Percentiles rank a stretch among this genome's conserved stretches.
These are phyloP conservation scores for Tapera naevia DNA, from an alignment of 2,797 vertebrate genomes.

Conservation along the genomic window DNA sequence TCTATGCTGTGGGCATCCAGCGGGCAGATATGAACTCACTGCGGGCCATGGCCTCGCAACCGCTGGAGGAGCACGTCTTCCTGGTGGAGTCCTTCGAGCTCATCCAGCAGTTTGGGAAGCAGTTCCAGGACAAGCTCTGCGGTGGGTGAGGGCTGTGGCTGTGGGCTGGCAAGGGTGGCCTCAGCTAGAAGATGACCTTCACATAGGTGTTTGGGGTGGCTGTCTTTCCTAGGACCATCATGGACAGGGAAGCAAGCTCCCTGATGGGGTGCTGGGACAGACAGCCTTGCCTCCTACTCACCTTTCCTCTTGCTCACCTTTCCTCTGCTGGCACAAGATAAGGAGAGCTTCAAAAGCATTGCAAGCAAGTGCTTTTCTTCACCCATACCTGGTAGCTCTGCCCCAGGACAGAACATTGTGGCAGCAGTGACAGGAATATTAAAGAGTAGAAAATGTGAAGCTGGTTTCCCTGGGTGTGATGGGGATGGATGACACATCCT, in stretches of 20 bases:
- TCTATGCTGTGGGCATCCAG: conserved; percentile 94
- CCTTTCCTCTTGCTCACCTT: background rate
- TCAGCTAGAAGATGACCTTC: background rate
- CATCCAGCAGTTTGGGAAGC: conserved; percentile 93
- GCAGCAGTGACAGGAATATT: background rate
- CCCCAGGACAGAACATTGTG: background rate
- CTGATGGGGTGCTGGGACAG: background rate
- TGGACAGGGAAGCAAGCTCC: background rate
- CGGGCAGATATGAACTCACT: conserved; percentile 93
- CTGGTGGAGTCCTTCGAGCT: conserved; percentile 94
- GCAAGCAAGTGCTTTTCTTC: background rate
- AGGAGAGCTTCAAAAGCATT: background rate
- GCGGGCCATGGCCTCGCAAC: conserved; percentile 92
- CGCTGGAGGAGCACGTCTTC: conserved; percentile 94
- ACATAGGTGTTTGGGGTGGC: background rate
- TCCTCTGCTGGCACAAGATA: background rate
- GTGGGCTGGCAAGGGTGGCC: rapidly evolving
- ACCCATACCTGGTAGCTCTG: background rate
- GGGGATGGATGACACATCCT: background rate
- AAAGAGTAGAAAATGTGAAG: background rate
- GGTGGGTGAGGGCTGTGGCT: conserved; percentile 67
- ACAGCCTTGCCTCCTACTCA: background rate
- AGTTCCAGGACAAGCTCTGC: conserved; percentile 92
- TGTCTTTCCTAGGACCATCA: background rate
- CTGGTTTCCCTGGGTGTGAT: background rate